Percentiles rank a stretch among this genome's conserved stretches.
phyloP scores from a whole-genome alignment of 2,113 vertebrate genomes.

The Phrynosoma platyrhinos region DNA sequence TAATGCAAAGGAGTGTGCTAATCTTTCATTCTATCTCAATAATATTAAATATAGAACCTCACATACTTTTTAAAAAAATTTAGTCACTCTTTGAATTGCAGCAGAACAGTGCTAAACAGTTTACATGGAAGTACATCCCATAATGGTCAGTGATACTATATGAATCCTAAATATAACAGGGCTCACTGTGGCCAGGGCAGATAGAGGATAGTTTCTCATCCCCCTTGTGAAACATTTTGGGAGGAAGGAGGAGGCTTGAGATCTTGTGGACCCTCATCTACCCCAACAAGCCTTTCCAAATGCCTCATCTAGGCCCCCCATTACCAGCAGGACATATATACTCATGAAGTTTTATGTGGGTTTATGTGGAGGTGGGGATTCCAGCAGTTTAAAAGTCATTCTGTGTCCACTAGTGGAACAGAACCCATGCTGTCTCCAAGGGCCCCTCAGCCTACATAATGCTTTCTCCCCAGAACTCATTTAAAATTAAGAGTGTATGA shows the following conservation, averaged over 20 bases:
- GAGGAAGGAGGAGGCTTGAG: not conserved
- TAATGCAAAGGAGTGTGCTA: not conserved
- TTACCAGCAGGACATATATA: not conserved
- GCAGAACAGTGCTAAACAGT: not conserved
- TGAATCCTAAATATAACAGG: too few species aligned
- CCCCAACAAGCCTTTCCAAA: not conserved
- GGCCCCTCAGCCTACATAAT: not conserved
- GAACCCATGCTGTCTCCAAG: not conserved
- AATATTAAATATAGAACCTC: not conserved
- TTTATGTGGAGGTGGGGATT: not conserved
- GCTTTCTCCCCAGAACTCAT: not conserved
- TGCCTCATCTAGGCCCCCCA: not conserved
- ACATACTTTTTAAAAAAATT: not conserved
- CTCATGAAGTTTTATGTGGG: not conserved
- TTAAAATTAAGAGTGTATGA: not conserved
- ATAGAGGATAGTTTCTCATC: too few species aligned
- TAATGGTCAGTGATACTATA: not conserved
- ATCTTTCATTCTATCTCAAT: not conserved
- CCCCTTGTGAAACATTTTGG: not conserved
- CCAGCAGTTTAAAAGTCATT: too few species aligned
- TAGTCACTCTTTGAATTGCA: not conserved
- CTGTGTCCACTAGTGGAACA: not conserved
- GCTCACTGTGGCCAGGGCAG: not conserved
- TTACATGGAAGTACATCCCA: not conserved
- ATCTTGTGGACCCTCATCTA: not conserved